These are phyloP conservation scores for Alentia gelatinosa DNA, from an alignment of 2,888 invertebrate genomes.

Conservation along the genomic window DNA sequence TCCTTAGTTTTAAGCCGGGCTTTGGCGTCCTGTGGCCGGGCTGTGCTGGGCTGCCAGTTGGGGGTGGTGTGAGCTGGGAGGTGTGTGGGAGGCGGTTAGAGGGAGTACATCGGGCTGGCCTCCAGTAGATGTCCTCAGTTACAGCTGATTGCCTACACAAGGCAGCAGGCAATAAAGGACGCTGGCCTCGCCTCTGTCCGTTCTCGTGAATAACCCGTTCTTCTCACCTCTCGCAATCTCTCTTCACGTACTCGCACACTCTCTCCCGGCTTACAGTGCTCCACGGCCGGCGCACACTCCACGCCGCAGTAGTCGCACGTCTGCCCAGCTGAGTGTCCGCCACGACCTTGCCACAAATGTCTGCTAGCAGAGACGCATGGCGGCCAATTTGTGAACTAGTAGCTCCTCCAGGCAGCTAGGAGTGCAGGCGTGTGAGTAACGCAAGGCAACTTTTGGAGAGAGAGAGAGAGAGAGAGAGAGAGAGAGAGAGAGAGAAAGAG, in stretches of 20 bases:
- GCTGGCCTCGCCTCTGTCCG: no score
- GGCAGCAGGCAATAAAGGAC: no score
- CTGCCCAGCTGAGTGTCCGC: not conserved
- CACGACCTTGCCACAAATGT: not conserved
- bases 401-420: not conserved
- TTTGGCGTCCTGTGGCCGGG: no score
- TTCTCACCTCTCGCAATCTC: no score
- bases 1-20: no score
- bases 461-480: not conserved
- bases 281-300: not conserved
- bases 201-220: not conserved
- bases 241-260: no score
- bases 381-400: not conserved
- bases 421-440: not conserved
- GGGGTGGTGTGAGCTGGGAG: not conserved
- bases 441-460: not conserved
- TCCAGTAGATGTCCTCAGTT: not conserved
- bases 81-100: no score
- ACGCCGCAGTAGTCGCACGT: not conserved
- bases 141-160: not conserved
- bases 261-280: not conserved
- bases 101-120: no score
- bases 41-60: not conserved
- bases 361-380: not conserved
- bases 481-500: not conserved